phyloP scores from a whole-genome alignment of 2,797 vertebrate genomes.

The Phoxinus dragarum region DNA sequence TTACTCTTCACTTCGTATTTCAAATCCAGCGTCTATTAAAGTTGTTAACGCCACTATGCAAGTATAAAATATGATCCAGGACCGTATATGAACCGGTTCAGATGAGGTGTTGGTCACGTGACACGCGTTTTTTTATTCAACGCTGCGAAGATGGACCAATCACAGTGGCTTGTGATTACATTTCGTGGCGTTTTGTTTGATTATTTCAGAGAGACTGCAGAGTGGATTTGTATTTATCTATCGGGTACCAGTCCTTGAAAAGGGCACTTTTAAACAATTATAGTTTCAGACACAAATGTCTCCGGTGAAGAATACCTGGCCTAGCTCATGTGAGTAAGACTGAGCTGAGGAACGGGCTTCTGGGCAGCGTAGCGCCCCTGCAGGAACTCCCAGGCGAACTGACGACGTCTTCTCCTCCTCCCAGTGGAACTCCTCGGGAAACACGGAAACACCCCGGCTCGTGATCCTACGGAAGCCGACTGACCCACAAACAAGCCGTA shows the following conservation, averaged over 20 bases:
- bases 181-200: background rate
- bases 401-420: no score
- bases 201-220: background rate
- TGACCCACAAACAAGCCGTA: no score
- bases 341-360: background rate
- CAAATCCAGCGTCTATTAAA: background rate
- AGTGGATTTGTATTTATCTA: background rate
- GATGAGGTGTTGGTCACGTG: background rate
- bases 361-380: conserved; percentile 18
- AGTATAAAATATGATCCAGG: background rate
- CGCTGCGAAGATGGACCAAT: background rate
- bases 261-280: background rate
- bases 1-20: background rate
- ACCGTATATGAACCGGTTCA: no score
- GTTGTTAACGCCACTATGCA: no score
- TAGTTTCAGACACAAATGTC: no score
- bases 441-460: background rate
- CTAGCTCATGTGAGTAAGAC: background rate
- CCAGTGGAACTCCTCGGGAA: background rate
- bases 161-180: background rate
- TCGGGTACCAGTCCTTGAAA: background rate
- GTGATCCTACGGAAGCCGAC: background rate
- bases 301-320: background rate
- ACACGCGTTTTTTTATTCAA: background rate
- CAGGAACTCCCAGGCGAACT: background rate